Conservation (phyloP, 2,797 vertebrate genomes). For the Leucoraja ocellata region DNA sequence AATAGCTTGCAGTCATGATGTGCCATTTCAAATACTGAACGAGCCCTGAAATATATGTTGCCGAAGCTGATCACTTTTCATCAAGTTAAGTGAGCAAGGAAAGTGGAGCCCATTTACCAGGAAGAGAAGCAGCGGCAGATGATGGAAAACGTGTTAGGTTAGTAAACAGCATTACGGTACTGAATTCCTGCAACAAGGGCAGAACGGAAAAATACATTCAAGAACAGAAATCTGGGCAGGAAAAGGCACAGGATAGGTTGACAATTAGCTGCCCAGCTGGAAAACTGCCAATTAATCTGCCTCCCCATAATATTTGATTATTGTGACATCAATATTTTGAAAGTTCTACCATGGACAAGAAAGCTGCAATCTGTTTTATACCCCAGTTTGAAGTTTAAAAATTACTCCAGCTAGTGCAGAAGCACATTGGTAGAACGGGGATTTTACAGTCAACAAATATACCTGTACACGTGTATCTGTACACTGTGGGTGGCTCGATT, state of each 20-base stretch:
- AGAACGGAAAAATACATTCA: not conserved
- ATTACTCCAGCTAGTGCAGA: not conserved
- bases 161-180: not conserved
- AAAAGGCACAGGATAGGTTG: not conserved
- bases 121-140: not conserved
- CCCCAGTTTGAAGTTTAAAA: not conserved
- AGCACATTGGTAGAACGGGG: not conserved
- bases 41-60: not conserved
- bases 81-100: not conserved
- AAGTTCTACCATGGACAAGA: not conserved
- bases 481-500: too few relatives aligned
- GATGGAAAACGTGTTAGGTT: not conserved
- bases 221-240: not conserved
- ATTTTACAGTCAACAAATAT: not conserved
- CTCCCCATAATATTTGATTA: not conserved
- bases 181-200: not conserved
- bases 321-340: not conserved
- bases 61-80: not conserved
- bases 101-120: not conserved
- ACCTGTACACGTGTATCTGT: too few relatives aligned
- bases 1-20: not conserved
- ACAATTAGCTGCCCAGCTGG: not conserved
- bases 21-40: not conserved
- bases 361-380: not conserved
- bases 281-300: not conserved